phyloP scores from a whole-genome alignment of 2,797 vertebrate species.

The Melanotaenia trifasciata region DNA sequence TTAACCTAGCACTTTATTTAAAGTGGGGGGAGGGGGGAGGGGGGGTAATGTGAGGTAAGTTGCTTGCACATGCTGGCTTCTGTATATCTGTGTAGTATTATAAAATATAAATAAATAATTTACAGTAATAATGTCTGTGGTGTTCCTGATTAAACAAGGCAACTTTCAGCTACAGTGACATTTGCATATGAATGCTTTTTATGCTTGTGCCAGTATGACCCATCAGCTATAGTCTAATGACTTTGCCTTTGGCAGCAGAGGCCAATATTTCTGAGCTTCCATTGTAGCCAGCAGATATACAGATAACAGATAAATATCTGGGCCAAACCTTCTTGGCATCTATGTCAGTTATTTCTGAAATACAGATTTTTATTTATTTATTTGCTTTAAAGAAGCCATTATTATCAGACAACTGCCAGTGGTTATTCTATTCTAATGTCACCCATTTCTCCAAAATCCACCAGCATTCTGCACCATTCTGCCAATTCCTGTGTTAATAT shows the following conservation, averaged over 20 bases:
- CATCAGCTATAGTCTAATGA: neutral
- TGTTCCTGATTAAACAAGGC: neutral
- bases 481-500: neutral
- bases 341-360: neutral
- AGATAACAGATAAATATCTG: neutral
- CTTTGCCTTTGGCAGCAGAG: neutral
- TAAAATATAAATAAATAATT: neutral
- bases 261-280: neutral
- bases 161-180: neutral
- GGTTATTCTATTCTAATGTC: neutral
- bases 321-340: neutral
- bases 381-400: neutral
- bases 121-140: neutral
- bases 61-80: neutral
- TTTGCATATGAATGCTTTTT: slow-evolving; percentile 10
- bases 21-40: neutral
- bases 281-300: neutral
- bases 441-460: neutral
- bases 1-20: neutral
- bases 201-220: slow-evolving; percentile 24
- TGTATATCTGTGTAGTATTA: neutral
- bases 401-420: neutral
- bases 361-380: neutral
- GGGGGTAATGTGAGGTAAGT: neutral
- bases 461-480: neutral